Percentiles rank a stretch among this genome's conserved stretches.
phyloP scores from a whole-genome alignment of 2,888 invertebrate species.

The Pogonocherus hispidulus region DNA sequence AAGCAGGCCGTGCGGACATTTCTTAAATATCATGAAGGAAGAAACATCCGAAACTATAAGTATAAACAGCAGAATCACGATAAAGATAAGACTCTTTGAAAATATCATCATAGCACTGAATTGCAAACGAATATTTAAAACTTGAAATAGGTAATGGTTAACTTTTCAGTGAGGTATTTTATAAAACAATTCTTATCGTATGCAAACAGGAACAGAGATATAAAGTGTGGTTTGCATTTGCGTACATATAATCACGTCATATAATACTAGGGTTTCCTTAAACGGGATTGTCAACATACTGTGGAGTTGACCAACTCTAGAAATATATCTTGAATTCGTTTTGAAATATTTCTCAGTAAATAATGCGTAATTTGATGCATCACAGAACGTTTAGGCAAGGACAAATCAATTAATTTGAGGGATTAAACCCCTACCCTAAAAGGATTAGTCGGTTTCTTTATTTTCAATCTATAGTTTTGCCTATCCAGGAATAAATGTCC shows the following conservation, averaged over 20 bases:
- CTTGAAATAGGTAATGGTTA: no score
- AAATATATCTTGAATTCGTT: no score
- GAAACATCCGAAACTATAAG: not conserved
- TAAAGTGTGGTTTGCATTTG: not conserved
- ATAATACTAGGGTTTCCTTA: not conserved
- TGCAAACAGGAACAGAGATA: not conserved
- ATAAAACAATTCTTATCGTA: conserved; percentile 1
- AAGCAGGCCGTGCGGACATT: not conserved
- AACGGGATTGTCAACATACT: not conserved
- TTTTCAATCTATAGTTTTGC: no score
- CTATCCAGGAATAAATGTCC: no score
- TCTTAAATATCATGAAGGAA: not conserved
- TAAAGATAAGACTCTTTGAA: not conserved
- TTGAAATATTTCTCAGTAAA: no score
- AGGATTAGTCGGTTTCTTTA: no score
- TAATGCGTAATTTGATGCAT: no score
- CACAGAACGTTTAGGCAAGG: no score
- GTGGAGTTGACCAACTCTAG: no score
- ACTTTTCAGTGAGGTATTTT: not conserved
- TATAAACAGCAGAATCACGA: not conserved
- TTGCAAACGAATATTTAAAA: not conserved
- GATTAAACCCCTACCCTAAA: no score
- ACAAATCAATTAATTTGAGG: no score
- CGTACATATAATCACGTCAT: not conserved
- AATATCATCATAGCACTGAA: not conserved